Percentiles rank a stretch among this genome's conserved stretches.
phyloP scores from a whole-genome alignment of 2,113 vertebrate genomes.

The Periophthalmus modestus region DNA sequence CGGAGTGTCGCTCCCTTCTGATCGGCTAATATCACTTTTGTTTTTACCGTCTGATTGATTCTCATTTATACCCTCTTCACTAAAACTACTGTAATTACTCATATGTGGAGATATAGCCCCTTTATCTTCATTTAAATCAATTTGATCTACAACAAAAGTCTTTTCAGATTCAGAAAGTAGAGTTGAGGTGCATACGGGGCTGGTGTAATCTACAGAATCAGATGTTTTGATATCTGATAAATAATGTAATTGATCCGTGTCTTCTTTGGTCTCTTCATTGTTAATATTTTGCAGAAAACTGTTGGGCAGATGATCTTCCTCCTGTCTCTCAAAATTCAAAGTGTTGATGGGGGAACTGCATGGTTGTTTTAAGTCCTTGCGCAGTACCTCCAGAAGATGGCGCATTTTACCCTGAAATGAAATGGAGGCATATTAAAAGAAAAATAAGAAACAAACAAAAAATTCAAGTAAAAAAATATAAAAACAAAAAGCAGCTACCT shows the following conservation, averaged over 20 bases:
- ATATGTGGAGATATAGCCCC: background rate
- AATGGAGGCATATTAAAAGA: background rate
- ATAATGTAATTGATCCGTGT: constrained; percentile 20
- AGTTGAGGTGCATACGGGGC: constrained; percentile 27
- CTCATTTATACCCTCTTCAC: constrained; percentile 26
- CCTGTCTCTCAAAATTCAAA: constrained; percentile 35
- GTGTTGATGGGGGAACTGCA: constrained; percentile 16
- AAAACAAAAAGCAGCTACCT: constrained; percentile 51
- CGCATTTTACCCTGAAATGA: constrained; percentile 77
- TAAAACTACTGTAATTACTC: background rate
- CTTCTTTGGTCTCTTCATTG: constrained; percentile 34
- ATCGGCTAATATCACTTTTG: background rate
- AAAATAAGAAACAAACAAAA: background rate
- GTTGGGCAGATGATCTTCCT: constrained; percentile 17
- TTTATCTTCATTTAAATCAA: constrained; percentile 21
- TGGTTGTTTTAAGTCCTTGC: constrained; percentile 70
- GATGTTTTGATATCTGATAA: constrained; percentile 31
- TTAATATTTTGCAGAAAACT: constrained; percentile 28
- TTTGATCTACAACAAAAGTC: constrained; percentile 4
- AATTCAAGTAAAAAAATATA: too few relatives aligned
- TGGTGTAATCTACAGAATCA: constrained; percentile 15
- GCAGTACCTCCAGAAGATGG: constrained; percentile 76
- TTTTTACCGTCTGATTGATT: background rate
- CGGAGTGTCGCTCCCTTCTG: background rate
- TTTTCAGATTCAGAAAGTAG: constrained; percentile 27